Conservation (phyloP, 2,888 invertebrate species). For the Nomada goodeniana region DNA sequence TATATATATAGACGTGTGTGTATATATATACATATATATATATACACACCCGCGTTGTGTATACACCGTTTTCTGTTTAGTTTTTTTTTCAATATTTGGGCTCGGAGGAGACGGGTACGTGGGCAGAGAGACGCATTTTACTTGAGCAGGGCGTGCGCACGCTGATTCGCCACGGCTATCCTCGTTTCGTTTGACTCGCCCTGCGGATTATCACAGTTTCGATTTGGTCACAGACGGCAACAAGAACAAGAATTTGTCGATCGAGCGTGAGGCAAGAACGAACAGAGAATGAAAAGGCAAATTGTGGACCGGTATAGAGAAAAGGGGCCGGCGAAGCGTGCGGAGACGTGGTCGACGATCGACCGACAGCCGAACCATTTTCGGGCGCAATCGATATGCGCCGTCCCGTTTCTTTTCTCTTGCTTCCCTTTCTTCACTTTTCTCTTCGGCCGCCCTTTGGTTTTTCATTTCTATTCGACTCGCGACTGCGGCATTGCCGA, state of each 20-base stretch:
- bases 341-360: background rate
- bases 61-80: background rate
- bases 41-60: conserved; percentile 6
- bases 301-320: conserved; percentile 25
- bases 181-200: conserved; percentile 97
- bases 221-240: conserved; percentile 62
- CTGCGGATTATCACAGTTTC: conserved; percentile 84
- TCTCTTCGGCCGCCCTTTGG: background rate
- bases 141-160: conserved; percentile 98
- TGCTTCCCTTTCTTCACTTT: background rate
- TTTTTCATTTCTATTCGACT: background rate
- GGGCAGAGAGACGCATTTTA: conserved; percentile 85
- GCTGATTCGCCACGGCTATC: conserved; percentile 98
- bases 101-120: conserved; percentile 69
- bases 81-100: conserved; percentile 38
- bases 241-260: conserved; percentile 38
- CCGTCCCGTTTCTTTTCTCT: background rate
- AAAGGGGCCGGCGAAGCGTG: conserved; percentile 50
- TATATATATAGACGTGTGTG: conserved; percentile 6
- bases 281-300: conserved; percentile 40
- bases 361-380: background rate
- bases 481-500: conserved; percentile 30
- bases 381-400: conserved; percentile 10
- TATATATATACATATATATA: conserved; percentile 20
- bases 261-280: conserved; percentile 40